Evolutionary conservation across 1,140 invertebrate species (phyloP).

Genomic region (Aphelenchoides besseyi): DNA sequence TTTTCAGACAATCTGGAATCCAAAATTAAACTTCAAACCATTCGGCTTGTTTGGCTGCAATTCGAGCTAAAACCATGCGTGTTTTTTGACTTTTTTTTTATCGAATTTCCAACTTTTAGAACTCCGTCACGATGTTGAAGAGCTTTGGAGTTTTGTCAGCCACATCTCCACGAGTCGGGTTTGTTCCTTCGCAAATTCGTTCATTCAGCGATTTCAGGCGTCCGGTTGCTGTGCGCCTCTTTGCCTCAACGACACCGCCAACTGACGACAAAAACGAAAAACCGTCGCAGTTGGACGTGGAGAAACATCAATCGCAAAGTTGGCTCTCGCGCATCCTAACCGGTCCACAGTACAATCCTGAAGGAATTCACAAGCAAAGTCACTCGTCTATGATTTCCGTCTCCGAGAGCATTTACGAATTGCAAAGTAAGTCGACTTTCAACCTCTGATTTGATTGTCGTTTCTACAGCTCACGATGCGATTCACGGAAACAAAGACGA

Average conservation of each 20-base stretch:
- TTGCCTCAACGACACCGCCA: background rate
- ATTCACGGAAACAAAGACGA: conserved; percentile 37
- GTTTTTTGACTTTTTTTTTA: too few species aligned
- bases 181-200: background rate
- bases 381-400: conserved; percentile 57
- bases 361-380: conserved; percentile 54
- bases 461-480: conserved; percentile 55
- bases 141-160: background rate
- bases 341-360: conserved; percentile 46
- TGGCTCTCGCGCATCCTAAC: conserved; percentile 47
- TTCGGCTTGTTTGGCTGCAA: too few species aligned
- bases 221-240: background rate
- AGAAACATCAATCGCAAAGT: conserved; percentile 35
- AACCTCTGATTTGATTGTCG: background rate
- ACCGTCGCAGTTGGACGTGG: conserved; percentile 8
- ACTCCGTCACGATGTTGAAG: background rate
- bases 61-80: too few species aligned
- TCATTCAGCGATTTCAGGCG: background rate
- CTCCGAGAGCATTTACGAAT: conserved; percentile 55
- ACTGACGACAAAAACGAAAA: conserved; percentile 3
- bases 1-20: too few species aligned
- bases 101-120: too few species aligned
- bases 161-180: background rate
- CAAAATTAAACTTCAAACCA: too few species aligned
- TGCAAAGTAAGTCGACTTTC: conserved; percentile 45